Conservation (phyloP, 2,113 vertebrate species). For the Actenoides lindsayi region DNA sequence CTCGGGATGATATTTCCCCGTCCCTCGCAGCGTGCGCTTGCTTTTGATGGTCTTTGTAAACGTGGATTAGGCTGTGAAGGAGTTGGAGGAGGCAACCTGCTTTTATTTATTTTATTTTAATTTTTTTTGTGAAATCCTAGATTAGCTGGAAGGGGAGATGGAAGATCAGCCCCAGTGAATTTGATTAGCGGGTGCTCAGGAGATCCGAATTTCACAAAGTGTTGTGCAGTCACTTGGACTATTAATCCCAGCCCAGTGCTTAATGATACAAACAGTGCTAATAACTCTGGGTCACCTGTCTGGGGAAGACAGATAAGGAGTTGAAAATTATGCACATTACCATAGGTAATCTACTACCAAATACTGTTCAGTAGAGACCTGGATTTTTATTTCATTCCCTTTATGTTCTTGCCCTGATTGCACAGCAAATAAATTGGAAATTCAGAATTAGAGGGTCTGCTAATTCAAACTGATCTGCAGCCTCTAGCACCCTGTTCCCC, state of each 20-base stretch:
- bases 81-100: neutral
- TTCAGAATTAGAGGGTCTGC: constrained; percentile 11
- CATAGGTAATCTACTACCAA: constrained; percentile 57
- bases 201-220: constrained; percentile 20
- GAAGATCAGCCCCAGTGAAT: constrained; percentile 35
- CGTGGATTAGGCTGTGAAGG: neutral
- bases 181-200: neutral
- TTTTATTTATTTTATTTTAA: neutral
- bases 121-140: constrained; percentile 24
- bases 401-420: constrained; percentile 39
- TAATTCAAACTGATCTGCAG: constrained; percentile 45
- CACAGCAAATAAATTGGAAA: constrained; percentile 46
- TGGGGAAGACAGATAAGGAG: constrained; percentile 75
- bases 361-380: constrained; percentile 19
- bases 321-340: constrained; percentile 67
- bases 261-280: constrained; percentile 69
- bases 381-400: constrained; percentile 42
- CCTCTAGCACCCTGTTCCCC: neutral
- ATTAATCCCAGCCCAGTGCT: constrained; percentile 58
- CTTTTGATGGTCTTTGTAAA: constrained; percentile 5
- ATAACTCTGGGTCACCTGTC: constrained; percentile 75
- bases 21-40: neutral
- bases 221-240: neutral
- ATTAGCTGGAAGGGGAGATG: constrained; percentile 33
- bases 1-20: neutral